Evolutionary conservation across 2,888 invertebrate species (phyloP).

Genomic region (Hololepta plana): DNA sequence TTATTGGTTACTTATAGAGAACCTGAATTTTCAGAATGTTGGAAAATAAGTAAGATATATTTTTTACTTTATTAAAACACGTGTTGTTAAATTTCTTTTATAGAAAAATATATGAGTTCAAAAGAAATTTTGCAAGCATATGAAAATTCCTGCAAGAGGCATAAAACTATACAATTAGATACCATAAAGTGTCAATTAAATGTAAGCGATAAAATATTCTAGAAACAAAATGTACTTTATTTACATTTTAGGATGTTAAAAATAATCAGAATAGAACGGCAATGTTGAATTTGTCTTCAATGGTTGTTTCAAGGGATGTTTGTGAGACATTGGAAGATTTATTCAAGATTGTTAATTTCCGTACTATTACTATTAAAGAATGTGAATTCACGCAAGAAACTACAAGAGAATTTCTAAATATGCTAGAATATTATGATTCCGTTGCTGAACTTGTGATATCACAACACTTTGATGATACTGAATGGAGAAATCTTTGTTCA

Average conservation of each 20-base stretch:
- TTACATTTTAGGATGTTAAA: constrained; percentile 18
- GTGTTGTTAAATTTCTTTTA: constrained; percentile 4
- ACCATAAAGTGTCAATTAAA: constrained; percentile 11
- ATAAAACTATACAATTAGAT: constrained; percentile 12
- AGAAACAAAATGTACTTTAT: background rate
- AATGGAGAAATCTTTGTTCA: no score
- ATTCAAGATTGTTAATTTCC: constrained; percentile 21
- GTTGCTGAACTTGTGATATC: constrained; percentile 19
- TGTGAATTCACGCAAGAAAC: constrained; percentile 18
- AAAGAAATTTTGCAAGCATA: constrained; percentile 10
- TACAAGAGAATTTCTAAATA: constrained; percentile 19
- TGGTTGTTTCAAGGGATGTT: constrained; percentile 20
- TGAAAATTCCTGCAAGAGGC: constrained; percentile 10
- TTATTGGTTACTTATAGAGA: constrained; percentile 11
- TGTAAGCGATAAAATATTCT: constrained; percentile 7
- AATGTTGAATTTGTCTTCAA: constrained; percentile 17
- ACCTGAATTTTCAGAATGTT: constrained; percentile 8
- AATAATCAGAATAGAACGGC: constrained; percentile 22
- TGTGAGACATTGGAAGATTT: constrained; percentile 23
- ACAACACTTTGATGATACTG: constrained; percentile 18
- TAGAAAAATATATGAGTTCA: constrained; percentile 7
- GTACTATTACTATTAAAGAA: constrained; percentile 17
- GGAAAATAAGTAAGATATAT: constrained; percentile 6
- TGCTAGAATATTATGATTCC: constrained; percentile 22
- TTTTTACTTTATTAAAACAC: constrained; percentile 1